Conservation (phyloP, 2,888 invertebrate species). For the Anaspis maculata region DNA sequence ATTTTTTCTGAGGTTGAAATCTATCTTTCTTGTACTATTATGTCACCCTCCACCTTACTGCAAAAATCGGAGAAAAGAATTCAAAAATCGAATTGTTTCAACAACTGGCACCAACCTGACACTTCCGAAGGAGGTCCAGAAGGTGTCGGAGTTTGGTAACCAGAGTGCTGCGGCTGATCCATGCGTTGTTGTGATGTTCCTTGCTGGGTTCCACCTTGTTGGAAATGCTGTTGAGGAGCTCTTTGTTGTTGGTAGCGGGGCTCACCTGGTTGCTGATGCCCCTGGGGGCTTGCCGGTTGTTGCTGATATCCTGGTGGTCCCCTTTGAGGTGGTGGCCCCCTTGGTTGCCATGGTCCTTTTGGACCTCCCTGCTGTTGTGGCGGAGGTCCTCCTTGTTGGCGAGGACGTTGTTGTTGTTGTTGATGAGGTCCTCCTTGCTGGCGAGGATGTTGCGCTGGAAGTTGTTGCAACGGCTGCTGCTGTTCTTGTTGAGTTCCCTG, state of each 20-base stretch:
- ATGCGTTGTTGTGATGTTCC: conserved; percentile 1
- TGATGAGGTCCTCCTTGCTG: conserved; percentile 2
- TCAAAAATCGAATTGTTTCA: too few relatives aligned
- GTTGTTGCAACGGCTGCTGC: conserved; percentile 4
- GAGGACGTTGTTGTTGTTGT: conserved; percentile 3
- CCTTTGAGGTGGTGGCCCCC: conserved; percentile 1
- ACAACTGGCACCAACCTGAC: too few relatives aligned
- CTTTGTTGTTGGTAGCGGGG: conserved; percentile 3
- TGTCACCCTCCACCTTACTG: too few relatives aligned
- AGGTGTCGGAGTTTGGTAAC: neutral
- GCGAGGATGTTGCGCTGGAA: conserved; percentile 1
- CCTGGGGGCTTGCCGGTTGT: conserved; percentile 6
- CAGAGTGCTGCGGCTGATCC: conserved; percentile 2
- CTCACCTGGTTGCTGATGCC: conserved; percentile 10
- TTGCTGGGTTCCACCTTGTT: neutral
- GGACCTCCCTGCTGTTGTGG: conserved; percentile 4
- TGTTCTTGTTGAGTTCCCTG: conserved; percentile 1
- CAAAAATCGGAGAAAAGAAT: too few relatives aligned
- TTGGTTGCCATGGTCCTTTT: conserved; percentile 1
- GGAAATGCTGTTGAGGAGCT: conserved; percentile 8
- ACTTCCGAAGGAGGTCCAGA: neutral
- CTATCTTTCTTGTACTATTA: too few relatives aligned
- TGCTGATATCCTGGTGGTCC: conserved; percentile 6
- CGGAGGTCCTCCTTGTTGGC: conserved; percentile 6
- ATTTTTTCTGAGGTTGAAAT: too few relatives aligned